phyloP scores from a whole-genome alignment of 2,797 vertebrate genomes.

The Echeneis naucrates region DNA sequence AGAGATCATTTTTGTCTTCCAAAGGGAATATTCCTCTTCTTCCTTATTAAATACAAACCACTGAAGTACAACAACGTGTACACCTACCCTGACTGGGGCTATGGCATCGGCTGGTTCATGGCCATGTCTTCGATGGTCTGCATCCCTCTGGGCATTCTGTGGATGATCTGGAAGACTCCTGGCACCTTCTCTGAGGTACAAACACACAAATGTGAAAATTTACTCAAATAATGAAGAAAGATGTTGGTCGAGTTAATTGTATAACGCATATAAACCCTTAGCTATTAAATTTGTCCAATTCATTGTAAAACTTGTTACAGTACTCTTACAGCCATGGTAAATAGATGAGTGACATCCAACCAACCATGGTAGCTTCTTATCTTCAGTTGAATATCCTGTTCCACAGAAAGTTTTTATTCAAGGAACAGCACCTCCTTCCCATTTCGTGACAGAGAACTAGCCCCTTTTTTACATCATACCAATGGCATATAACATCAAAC shows the following conservation, averaged over 20 bases:
- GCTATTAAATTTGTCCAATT: neutral
- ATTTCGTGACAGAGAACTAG: neutral
- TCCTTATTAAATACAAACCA: slow-evolving; percentile 98
- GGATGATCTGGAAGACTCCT: slow-evolving; percentile 93
- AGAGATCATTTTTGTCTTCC: slow-evolving; percentile 30
- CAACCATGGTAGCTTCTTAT: neutral
- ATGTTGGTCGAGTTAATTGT: neutral
- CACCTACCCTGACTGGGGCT: slow-evolving; percentile 96
- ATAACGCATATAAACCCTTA: neutral
- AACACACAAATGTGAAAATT: neutral
- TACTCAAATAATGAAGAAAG: neutral
- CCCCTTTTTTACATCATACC: no score
- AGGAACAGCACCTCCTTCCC: neutral
- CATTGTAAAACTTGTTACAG: neutral
- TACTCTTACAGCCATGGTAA: neutral
- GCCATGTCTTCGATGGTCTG: slow-evolving; percentile 98
- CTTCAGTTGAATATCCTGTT: no score
- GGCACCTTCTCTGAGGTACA: slow-evolving; percentile 93
- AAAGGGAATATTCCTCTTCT: slow-evolving; percentile 97
- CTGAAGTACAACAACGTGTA: slow-evolving; percentile 98
- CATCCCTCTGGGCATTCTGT: slow-evolving; percentile 91
- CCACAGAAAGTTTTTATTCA: no score
- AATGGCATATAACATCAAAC: no score
- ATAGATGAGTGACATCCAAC: neutral
- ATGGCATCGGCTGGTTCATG: slow-evolving; percentile 98